A percentile compares a stretch with the other conserved stretches of the same genome.
These are phyloP conservation scores for Chiridota heheva DNA, from an alignment of 35 echinoderm and acorn worm species.

Conservation along the genomic window DNA sequence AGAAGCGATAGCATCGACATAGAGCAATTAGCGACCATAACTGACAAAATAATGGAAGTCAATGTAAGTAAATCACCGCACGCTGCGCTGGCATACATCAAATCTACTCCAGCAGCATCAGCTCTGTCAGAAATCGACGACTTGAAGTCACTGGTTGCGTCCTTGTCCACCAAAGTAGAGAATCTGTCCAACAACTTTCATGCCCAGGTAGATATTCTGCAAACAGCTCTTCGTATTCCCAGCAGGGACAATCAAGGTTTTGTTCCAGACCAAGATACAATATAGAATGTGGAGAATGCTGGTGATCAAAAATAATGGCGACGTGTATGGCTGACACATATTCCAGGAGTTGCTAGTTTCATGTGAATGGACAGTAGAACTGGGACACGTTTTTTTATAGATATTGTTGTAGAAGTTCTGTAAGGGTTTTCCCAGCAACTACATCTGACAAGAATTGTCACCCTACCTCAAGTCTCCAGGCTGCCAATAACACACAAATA, in stretches of 20 bases:
- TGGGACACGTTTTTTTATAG: slow-evolving; percentile 11
- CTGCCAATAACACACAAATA: slow-evolving; percentile 10
- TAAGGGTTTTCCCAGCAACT: slow-evolving; percentile 12
- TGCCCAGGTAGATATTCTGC: background rate
- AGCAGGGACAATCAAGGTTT: background rate
- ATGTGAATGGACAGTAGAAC: background rate
- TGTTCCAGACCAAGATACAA: background rate
- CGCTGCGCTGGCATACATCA: background rate
- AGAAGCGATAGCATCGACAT: slow-evolving; percentile 2
- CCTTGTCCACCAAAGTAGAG: background rate
- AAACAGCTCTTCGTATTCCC: background rate
- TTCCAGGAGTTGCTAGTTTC: background rate
- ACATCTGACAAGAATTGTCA: background rate
- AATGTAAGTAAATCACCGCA: background rate
- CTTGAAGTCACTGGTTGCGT: background rate
- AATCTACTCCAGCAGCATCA: background rate
- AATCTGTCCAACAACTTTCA: background rate
- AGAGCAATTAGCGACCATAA: slow-evolving; percentile 2
- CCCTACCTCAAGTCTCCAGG: background rate
- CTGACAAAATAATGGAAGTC: slow-evolving; percentile 30
- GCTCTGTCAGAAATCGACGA: background rate
- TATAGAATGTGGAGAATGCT: too few species aligned
- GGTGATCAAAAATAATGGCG: background rate
- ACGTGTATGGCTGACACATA: background rate
- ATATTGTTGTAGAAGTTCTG: background rate